Evolutionary conservation across 1,140 invertebrate genomes (phyloP).

Genomic region (Atta texana): DNA sequence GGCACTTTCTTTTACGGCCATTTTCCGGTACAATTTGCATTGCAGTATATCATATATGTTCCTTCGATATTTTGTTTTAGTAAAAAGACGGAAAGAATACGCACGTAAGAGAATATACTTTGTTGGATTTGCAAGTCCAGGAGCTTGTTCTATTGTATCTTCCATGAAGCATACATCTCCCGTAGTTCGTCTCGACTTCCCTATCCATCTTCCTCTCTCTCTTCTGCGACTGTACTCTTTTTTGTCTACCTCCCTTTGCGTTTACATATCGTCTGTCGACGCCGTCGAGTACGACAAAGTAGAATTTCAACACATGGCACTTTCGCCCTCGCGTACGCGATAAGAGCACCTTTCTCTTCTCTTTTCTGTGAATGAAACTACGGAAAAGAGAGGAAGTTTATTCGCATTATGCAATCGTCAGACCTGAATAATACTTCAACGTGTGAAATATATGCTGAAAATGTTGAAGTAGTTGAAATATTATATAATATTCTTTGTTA

Average conservation of each 20-base stretch:
- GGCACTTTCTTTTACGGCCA: background rate
- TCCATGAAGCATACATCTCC: constrained; percentile 58
- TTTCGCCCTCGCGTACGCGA: constrained; percentile 51
- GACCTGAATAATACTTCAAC: constrained; percentile 1
- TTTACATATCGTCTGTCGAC: constrained; percentile 63
- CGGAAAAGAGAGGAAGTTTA: constrained; percentile 9
- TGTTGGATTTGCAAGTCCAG: constrained; percentile 63
- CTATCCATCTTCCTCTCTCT: constrained; percentile 61
- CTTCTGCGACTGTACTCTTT: constrained; percentile 1
- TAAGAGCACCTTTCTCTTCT: constrained; percentile 42
- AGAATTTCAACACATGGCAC: constrained; percentile 58
- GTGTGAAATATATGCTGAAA: background rate
- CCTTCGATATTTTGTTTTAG: constrained; percentile 80
- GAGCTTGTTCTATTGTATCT: constrained; percentile 49
- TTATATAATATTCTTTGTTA: background rate
- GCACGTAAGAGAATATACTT: constrained; percentile 73
- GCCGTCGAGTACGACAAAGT: constrained; percentile 60
- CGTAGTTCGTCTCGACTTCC: constrained; percentile 43
- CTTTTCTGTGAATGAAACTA: constrained; percentile 6
- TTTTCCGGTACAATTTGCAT: background rate
- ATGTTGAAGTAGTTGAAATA: background rate
- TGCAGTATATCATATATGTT: constrained; percentile 47
- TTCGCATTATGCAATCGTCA: constrained; percentile 22
- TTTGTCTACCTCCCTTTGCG: constrained; percentile 49
- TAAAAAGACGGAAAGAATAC: constrained; percentile 62